These are phyloP conservation scores for Aleiodes testaceus DNA, from an alignment of 2,888 invertebrate species.

Conservation along the genomic window DNA sequence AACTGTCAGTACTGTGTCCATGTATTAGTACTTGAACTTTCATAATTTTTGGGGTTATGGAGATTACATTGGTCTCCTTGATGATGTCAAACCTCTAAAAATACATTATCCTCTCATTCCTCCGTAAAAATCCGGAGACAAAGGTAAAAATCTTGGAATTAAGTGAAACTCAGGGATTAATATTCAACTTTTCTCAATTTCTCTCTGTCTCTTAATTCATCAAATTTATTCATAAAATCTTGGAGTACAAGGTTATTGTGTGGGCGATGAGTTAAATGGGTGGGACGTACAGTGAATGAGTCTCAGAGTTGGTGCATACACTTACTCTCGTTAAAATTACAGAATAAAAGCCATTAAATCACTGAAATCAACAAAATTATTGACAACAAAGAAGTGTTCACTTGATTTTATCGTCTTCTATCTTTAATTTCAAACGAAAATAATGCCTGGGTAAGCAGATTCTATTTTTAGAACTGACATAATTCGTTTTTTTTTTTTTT, in stretches of 20 bases:
- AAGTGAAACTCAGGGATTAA: too few species aligned
- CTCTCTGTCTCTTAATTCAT: constrained; percentile 28
- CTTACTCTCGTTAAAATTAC: constrained; percentile 44
- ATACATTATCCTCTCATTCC: constrained; percentile 6
- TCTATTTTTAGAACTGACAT: constrained; percentile 60
- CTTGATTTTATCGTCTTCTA: constrained; percentile 17
- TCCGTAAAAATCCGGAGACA: background rate
- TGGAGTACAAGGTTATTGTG: constrained; percentile 44
- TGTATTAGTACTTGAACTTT: constrained; percentile 1
- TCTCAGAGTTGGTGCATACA: constrained; percentile 32
- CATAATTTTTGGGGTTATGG: constrained; percentile 35
- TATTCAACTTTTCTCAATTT: constrained; percentile 30
- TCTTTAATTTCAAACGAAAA: constrained; percentile 33
- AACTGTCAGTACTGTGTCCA: background rate
- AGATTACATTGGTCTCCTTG: background rate
- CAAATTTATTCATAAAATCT: constrained; percentile 42
- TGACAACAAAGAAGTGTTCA: constrained; percentile 17
- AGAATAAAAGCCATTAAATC: constrained; percentile 30
- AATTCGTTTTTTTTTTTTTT: constrained; percentile 35
- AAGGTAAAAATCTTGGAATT: constrained; percentile 22
- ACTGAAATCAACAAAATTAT: constrained; percentile 8
- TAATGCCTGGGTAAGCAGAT: constrained; percentile 63
- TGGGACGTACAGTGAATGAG: constrained; percentile 37
- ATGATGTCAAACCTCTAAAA: constrained; percentile 33
- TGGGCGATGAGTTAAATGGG: constrained; percentile 43